Conservation (phyloP, 2,888 invertebrate species). For the Troides helena region DNA sequence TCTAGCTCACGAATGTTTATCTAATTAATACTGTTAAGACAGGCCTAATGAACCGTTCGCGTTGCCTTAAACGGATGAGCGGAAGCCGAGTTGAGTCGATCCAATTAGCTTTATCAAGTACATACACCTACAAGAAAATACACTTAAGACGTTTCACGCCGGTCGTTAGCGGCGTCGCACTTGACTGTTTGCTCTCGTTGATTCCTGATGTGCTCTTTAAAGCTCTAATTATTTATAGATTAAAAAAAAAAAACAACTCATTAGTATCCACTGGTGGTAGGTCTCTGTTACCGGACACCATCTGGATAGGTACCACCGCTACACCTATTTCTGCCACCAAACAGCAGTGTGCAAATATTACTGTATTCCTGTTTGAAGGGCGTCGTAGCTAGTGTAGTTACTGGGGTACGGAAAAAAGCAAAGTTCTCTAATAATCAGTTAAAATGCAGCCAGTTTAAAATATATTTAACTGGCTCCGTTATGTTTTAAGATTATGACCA, state of each 20-base stretch:
- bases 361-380: too few species aligned
- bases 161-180: conserved; percentile 60
- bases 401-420: too few species aligned
- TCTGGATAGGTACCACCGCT: too few species aligned
- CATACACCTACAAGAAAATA: conserved; percentile 68
- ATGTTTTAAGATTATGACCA: too few species aligned
- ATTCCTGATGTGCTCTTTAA: conserved; percentile 29
- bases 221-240: neutral
- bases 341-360: too few species aligned
- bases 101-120: conserved; percentile 69
- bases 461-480: too few species aligned
- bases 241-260: neutral
- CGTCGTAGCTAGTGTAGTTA: too few species aligned
- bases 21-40: conserved; percentile 67
- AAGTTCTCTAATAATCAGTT: too few species aligned
- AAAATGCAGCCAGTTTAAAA: too few species aligned
- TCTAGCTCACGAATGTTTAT: conserved; percentile 49
- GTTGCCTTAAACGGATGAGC: conserved; percentile 73
- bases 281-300: too few species aligned
- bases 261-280: too few species aligned
- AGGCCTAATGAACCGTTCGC: conserved; percentile 67
- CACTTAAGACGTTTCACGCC: conserved; percentile 63
- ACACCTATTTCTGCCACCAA: too few species aligned
- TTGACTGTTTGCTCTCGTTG: conserved; percentile 43
- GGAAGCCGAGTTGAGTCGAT: conserved; percentile 63